A percentile compares a stretch with the other conserved stretches of the same genome.
Conservation (phyloP, 92 coral and sea anemone genomes). For the Epizoanthus fatuus region DNA sequence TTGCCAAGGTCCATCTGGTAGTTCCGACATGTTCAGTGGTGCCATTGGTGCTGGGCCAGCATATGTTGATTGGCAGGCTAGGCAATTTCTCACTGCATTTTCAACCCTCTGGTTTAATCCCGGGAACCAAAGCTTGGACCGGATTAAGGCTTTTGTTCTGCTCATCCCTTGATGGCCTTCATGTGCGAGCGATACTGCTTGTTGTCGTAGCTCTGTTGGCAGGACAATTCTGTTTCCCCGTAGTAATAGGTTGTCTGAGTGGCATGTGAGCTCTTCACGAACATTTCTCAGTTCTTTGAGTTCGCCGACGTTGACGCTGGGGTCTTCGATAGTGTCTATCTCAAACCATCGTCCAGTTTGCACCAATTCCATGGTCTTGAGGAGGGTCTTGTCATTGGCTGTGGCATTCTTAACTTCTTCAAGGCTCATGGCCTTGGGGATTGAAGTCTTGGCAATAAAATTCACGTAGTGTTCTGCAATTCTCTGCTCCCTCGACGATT, state of each 20-base stretch:
- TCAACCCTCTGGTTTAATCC: constrained; percentile 1
- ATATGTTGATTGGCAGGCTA: constrained; percentile 33
- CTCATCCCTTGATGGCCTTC: neutral
- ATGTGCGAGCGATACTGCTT: constrained; percentile 21
- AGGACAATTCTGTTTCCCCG: constrained; percentile 1
- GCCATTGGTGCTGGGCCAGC: neutral
- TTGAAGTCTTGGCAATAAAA: no score
- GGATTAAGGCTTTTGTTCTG: constrained; percentile 10
- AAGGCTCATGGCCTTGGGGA: neutral
- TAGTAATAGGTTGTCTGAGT: neutral
- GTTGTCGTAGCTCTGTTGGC: neutral
- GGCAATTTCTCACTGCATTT: neutral
- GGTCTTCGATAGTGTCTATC: neutral
- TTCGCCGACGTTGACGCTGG: neutral
- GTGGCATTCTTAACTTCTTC: constrained; percentile 1
- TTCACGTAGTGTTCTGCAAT: no score
- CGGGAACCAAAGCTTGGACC: constrained; percentile 40
- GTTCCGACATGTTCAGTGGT: constrained; percentile 22
- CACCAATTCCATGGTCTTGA: neutral
- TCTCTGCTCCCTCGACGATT: no score
- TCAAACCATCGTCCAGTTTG: neutral
- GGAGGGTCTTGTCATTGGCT: neutral
- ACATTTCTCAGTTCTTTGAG: neutral
- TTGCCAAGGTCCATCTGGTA: constrained; percentile 34
- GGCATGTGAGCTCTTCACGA: constrained; percentile 21